Percentiles rank a stretch among this genome's conserved stretches.
Evolutionary conservation across 2,797 vertebrate species (phyloP).

Genomic region (Synanceia verrucosa): DNA sequence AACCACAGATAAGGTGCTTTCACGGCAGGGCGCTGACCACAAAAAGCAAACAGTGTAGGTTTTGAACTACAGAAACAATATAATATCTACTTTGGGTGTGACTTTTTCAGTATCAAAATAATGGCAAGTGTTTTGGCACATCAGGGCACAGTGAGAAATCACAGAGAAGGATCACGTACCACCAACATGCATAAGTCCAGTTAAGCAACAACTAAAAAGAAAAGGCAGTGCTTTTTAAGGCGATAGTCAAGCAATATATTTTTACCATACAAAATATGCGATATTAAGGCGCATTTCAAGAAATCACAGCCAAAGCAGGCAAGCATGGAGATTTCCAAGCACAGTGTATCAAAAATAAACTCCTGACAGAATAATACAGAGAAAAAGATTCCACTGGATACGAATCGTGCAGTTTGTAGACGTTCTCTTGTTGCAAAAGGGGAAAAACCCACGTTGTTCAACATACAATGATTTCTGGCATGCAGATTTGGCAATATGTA

Average conservation of each 20-base stretch:
- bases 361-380: conserved; percentile 11
- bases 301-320: conserved; percentile 51
- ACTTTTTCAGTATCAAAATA: conserved; percentile 9
- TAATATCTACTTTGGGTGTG: conserved; percentile 19
- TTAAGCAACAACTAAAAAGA: conserved; percentile 11
- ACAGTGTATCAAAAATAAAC: conserved; percentile 56
- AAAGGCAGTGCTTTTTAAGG: conserved; percentile 52
- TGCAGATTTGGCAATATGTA: conserved; percentile 46
- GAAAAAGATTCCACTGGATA: conserved; percentile 2
- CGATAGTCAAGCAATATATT: conserved; percentile 45
- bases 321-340: conserved; percentile 38
- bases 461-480: conserved; percentile 24
- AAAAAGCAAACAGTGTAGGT: conserved; percentile 50
- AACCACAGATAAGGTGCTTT: conserved; percentile 50
- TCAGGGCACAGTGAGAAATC: conserved; percentile 20
- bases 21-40: conserved; percentile 39
- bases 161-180: conserved; percentile 8
- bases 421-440: conserved; percentile 12
- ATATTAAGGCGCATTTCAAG: conserved; percentile 59
- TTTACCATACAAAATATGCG: conserved; percentile 63
- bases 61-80: conserved; percentile 34
- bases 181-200: conserved; percentile 36
- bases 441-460: neutral
- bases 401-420: conserved; percentile 43
- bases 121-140: conserved; percentile 57